A percentile compares a stretch with the other conserved stretches of the same genome.
phyloP scores from a whole-genome alignment of 2,113 vertebrate species.

The Bujurquina vittata region DNA sequence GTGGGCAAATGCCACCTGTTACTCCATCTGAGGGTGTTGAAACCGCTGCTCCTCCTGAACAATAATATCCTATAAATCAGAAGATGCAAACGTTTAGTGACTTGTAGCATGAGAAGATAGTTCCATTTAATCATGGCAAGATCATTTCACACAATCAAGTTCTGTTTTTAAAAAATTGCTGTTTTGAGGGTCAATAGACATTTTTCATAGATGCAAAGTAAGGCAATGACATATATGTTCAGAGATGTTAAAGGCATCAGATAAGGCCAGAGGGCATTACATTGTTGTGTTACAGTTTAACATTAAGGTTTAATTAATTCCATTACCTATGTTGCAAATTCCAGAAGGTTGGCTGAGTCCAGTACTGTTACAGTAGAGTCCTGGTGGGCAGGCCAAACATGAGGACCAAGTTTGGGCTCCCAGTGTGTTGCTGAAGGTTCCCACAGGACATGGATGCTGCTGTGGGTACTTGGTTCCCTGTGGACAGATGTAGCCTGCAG shows the following conservation, averaged over 20 bases:
- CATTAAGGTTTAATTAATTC: not conserved
- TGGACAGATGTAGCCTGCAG: constrained; percentile 84
- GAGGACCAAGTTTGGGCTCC: constrained; percentile 81
- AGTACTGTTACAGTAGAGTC: constrained; percentile 83
- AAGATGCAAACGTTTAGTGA: not conserved
- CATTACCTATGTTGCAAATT: constrained; percentile 58
- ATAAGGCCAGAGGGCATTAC: too few relatives aligned
- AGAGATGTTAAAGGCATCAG: not conserved
- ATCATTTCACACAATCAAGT: not conserved
- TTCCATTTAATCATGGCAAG: not conserved
- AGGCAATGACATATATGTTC: not conserved
- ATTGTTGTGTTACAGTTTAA: not conserved
- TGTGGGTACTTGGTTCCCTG: constrained; percentile 79
- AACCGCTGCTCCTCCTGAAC: constrained; percentile 76
- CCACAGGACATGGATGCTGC: constrained; percentile 84
- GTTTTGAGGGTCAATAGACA: not conserved
- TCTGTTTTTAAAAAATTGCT: not conserved
- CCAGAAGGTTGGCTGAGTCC: constrained; percentile 82
- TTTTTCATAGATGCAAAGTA: not conserved
- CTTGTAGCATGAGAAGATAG: not conserved
- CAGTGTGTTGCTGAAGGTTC: constrained; percentile 85
- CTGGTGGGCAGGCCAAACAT: constrained; percentile 86
- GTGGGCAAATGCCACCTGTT: constrained; percentile 81
- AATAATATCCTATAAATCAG: constrained; percentile 85
- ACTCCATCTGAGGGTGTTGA: constrained; percentile 78